phyloP scores from a whole-genome alignment of 2,888 invertebrate species.

The Caenorhabditis drosophilae region DNA sequence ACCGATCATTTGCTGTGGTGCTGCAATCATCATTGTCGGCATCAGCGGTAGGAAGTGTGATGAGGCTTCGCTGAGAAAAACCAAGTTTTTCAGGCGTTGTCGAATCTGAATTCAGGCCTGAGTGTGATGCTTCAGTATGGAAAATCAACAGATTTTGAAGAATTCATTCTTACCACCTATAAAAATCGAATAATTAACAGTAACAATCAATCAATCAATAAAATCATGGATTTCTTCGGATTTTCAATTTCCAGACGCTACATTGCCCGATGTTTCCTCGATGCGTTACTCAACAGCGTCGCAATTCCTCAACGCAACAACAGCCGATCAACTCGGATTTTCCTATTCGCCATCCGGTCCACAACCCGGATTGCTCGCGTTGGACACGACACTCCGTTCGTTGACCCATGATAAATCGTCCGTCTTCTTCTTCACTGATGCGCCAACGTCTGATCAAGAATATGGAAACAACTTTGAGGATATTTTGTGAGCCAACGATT shows the following conservation, averaged over 20 bases:
- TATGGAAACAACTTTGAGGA: constrained; percentile 21
- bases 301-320: constrained; percentile 27
- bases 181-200: constrained; percentile 11
- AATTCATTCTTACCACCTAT: constrained; percentile 37
- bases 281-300: constrained; percentile 11
- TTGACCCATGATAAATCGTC: constrained; percentile 45
- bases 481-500: constrained; percentile 27
- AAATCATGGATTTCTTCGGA: not conserved
- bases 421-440: constrained; percentile 43
- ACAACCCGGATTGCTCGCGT: constrained; percentile 34
- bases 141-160: constrained; percentile 28
- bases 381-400: constrained; percentile 26
- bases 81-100: constrained; percentile 15
- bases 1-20: constrained; percentile 39
- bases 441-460: constrained; percentile 7
- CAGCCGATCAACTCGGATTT: constrained; percentile 25
- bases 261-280: constrained; percentile 13
- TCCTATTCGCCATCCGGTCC: constrained; percentile 25
- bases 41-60: too few species aligned
- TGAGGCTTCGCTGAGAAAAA: too few species aligned
- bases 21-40: constrained; percentile 37
- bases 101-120: constrained; percentile 22
- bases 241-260: constrained; percentile 7
- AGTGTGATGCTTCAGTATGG: constrained; percentile 26
- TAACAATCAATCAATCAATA: too few species aligned